A percentile compares a stretch with the other conserved stretches of the same genome.
Evolutionary conservation across 35 echinoderm and acorn worm genomes (phyloP).

Genomic region (Amphiura filiformis): DNA sequence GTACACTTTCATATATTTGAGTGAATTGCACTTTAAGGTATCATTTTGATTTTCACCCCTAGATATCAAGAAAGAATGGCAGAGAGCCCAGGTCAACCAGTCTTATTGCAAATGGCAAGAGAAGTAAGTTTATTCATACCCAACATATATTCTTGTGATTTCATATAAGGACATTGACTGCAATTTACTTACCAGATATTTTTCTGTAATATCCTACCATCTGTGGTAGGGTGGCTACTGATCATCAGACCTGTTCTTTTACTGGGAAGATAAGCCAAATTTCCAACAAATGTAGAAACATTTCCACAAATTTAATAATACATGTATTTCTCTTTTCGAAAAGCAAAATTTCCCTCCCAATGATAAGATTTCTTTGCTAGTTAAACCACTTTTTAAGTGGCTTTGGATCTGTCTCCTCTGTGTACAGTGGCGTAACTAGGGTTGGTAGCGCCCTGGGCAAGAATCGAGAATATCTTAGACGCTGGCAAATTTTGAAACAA

Average conservation of each 20-base stretch:
- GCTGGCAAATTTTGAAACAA: no score
- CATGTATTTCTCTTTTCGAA: no score
- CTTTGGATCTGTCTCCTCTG: no score
- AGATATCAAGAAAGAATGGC: background rate
- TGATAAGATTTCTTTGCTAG: no score
- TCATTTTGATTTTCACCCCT: background rate
- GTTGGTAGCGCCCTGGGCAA: no score
- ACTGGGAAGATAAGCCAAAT: background rate
- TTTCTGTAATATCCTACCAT: no score
- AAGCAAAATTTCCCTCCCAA: no score
- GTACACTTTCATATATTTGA: background rate
- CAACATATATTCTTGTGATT: background rate
- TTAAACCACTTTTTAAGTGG: no score
- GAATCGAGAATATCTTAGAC: no score
- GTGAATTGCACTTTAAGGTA: background rate
- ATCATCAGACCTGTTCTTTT: no score
- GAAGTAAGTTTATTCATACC: background rate
- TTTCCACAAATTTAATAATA: background rate
- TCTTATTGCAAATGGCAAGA: background rate
- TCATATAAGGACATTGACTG: background rate
- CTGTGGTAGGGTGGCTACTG: no score
- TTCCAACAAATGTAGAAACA: background rate
- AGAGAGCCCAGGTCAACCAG: background rate
- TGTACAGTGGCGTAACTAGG: no score
- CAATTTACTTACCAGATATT: background rate